Conservation (phyloP, 1,140 invertebrate species). For the Cyrtorhinus lividipennis region DNA sequence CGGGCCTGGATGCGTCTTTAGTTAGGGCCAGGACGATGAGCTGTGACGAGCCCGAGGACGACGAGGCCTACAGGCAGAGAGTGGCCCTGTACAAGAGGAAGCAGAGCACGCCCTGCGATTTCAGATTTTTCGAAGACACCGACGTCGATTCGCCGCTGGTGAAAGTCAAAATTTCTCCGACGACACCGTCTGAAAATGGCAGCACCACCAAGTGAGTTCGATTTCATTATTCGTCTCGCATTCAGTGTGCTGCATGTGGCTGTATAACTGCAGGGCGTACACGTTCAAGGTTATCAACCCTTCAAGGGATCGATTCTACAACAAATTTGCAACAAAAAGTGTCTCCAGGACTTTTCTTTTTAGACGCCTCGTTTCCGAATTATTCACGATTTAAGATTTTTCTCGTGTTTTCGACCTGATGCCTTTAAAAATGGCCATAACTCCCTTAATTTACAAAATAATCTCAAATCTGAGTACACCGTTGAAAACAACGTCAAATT, state of each 20-base stretch:
- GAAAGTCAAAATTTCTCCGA: neutral
- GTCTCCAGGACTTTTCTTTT: no score
- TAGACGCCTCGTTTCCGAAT: no score
- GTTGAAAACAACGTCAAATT: no score
- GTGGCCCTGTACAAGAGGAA: conserved; percentile 4
- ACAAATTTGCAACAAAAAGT: no score
- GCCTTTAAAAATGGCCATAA: no score
- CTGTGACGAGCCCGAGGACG: neutral
- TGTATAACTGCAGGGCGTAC: neutral
- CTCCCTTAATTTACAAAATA: no score
- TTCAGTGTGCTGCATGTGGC: neutral
- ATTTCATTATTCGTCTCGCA: neutral
- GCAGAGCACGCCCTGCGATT: conserved; percentile 13
- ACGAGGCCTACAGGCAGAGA: neutral
- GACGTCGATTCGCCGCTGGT: conserved; percentile 1
- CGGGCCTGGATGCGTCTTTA: neutral
- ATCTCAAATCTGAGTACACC: no score
- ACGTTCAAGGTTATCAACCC: no score
- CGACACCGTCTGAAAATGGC: neutral
- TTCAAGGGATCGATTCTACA: no score
- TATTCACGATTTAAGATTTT: no score
- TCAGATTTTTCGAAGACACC: conserved; percentile 17
- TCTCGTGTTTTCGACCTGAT: no score
- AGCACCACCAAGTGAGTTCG: neutral
- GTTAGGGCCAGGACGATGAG: neutral